Conservation (phyloP, 2,888 invertebrate species). For the Caenorhabditis imperialis region DNA sequence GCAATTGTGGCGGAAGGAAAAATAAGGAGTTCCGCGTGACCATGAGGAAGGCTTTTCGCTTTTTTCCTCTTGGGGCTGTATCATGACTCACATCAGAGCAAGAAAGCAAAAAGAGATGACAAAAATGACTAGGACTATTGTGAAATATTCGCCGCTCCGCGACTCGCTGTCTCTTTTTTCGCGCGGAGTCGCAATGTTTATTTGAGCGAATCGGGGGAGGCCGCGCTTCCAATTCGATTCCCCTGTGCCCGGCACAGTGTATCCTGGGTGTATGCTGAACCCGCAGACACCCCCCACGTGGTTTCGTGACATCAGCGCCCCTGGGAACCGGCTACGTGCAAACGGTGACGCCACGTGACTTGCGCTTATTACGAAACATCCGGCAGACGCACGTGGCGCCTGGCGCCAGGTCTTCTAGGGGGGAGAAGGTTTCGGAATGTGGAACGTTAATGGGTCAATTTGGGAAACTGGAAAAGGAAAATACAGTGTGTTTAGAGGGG, state of each 20-base stretch:
- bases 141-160: too few species aligned
- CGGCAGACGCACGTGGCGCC: constrained; percentile 38
- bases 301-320: constrained; percentile 38
- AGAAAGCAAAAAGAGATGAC: too few species aligned
- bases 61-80: too few species aligned
- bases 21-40: constrained; percentile 25
- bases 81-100: too few species aligned
- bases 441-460: too few species aligned
- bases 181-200: constrained; percentile 8
- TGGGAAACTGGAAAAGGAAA: too few species aligned
- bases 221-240: constrained; percentile 10
- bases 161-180: too few species aligned
- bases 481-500: too few species aligned
- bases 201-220: constrained; percentile 33
- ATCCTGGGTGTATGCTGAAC: constrained; percentile 51
- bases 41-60: constrained; percentile 17
- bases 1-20: constrained; percentile 28
- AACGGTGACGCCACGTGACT: constrained; percentile 34
- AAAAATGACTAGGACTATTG: too few species aligned
- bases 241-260: constrained; percentile 44
- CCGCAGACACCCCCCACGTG: constrained; percentile 38
- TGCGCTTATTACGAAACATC: constrained; percentile 45
- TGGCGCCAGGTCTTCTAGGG: constrained; percentile 29
- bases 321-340: constrained; percentile 31
- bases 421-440: constrained; percentile 13